Evolutionary conservation across 2,888 invertebrate genomes (phyloP), one percentile per base, ranked within the genome.

Genomic region (Sympetrum striolatum): DNA sequence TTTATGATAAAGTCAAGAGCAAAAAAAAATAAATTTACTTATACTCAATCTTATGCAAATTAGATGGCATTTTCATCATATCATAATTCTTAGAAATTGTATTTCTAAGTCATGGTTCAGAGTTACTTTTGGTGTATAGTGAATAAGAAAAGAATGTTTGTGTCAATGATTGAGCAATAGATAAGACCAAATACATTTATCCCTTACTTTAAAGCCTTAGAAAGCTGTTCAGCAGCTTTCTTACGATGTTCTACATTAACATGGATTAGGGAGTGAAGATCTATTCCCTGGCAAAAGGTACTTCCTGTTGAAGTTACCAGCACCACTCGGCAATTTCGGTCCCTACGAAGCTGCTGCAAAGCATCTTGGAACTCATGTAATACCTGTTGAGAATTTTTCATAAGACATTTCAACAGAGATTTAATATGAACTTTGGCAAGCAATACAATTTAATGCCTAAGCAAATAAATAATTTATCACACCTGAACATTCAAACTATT

Each of bases 231-330:
- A 35, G 97, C 97, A 92, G 95, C 95, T 91, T 95, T 94, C 92
- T 95, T 95, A 91, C 96, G 95, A 92, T 95, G 95, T 64, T 96
- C 96, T 80, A 95, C 37, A 92, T 96, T 95, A 39, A 95, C 94
- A 91, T 95, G 94, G 73, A 97, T 93, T 73, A 98, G 93, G 90
- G 95, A 95, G 91, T 96, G 96, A 91, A 98, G 95, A 94, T 98
- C 97, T 91, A 98, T 94, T 44, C 98, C 98, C 92, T 97, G 96
- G 93, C 97, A 98, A 93, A 98, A 97, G 81, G 96, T 95, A 82
- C 96, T 95, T 90, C 96, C 96, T 90, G 96, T 96, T 12, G 98
- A 97, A 90, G 96, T 96, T 37, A 98, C 93, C 92, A 97, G 94
- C 91, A 98, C 97, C 93, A 95, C 95, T 92, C 94, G 95, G 92